Conservation (phyloP, 2,113 vertebrate genomes). For the Guaruba guarouba region DNA sequence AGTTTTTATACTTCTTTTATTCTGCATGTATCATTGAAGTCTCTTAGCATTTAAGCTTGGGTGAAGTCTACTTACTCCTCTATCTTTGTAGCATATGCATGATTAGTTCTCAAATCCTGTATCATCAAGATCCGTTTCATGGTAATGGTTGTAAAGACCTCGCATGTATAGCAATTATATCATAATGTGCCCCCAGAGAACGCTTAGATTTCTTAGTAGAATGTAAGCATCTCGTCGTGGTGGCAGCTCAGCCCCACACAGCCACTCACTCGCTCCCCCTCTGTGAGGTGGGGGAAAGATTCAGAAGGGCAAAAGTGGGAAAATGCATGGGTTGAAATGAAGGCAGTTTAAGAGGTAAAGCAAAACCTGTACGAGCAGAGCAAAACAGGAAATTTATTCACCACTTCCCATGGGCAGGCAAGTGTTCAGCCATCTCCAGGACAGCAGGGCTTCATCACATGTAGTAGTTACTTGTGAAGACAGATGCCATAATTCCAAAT, state of each 20-base stretch:
- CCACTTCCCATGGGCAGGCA: background rate
- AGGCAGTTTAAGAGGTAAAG: background rate
- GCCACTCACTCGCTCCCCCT: background rate
- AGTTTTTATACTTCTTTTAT: background rate
- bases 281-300: background rate
- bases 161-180: background rate
- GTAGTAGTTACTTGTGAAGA: background rate
- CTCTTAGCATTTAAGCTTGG: background rate
- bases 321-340: background rate
- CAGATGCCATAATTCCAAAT: background rate
- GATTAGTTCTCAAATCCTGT: slow-evolving; percentile 20
- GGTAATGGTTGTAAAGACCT: slow-evolving; percentile 25
- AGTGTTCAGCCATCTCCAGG: background rate
- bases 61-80: background rate
- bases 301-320: background rate
- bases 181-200: slow-evolving; percentile 3
- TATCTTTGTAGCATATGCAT: background rate
- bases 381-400: background rate
- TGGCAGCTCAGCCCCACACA: background rate
- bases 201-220: background rate
- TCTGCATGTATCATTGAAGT: background rate
- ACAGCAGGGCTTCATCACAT: background rate
- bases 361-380: background rate
- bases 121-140: slow-evolving; percentile 21
- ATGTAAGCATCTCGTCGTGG: background rate